phyloP scores from a whole-genome alignment of 30 jellyfish, hydroid and myxozoan species.

The Aurelia sp. region DNA sequence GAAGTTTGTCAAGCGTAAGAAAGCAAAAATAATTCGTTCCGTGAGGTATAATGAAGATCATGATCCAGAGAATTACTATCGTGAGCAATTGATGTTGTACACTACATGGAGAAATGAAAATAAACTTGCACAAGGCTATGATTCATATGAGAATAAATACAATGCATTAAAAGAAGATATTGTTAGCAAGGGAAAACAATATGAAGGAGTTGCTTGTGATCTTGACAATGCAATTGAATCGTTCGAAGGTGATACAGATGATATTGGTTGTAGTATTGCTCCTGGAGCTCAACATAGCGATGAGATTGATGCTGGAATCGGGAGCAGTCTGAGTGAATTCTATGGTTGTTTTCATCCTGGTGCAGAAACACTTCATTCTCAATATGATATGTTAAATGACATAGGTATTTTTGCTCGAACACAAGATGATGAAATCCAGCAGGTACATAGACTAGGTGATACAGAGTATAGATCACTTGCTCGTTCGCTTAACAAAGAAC shows the following conservation, averaged over 20 bases:
- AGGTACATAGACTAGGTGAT: background rate
- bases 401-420: background rate
- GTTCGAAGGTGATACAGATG: background rate
- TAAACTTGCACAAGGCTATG: constrained; percentile 1
- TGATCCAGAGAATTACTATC: constrained; percentile 9
- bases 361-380: background rate
- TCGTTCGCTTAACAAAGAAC: constrained; percentile 16
- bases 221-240: background rate
- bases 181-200: background rate
- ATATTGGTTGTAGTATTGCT: constrained; percentile 4
- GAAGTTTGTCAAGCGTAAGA: background rate
- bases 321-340: background rate
- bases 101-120: constrained; percentile 33
- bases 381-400: constrained; percentile 31
- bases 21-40: constrained; percentile 9
- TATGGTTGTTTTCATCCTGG: constrained; percentile 38
- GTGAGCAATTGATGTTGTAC: constrained; percentile 39
- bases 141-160: constrained; percentile 4
- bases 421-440: no score
- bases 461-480: background rate
- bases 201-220: background rate
- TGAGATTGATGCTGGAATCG: background rate
- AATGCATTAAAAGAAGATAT: background rate
- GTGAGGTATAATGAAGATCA: background rate
- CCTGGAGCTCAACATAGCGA: constrained; percentile 28